Base-by-base conservation (phyloP, 2,113 vertebrate genomes). In the Sceloporus tristichus region DNA sequence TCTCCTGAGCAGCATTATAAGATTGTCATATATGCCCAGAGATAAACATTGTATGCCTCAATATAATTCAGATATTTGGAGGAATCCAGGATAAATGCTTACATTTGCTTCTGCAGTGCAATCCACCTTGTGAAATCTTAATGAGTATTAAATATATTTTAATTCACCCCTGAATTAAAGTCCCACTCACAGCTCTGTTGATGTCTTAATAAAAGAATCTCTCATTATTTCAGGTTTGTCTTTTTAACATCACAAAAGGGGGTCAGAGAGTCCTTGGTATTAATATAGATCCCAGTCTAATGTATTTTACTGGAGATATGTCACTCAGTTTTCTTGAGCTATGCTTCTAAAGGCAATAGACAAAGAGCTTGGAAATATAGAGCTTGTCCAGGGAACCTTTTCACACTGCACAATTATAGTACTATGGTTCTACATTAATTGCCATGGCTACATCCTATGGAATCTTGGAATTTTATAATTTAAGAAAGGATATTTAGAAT, bases 1-100 rank as follows among this genome's bases (percentile, higher is more conserved):
- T 88, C 53, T 88, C 66, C 19, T n/a, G 66, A 66, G 82, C 82
- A 79, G 76, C 53, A 62, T 74, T 88, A 74, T 85, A 73, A 73
- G 54, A 38, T 79, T 85, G 82, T 79, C 87, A 88, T 62, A 79
- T 79, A 79, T 71, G 34, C 76, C 19, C 38, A 79, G 18, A 62
- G 68, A 85, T 85, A 62, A 71, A 71, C 53, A 59, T 53, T 73
- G 21, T 25, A 62, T 73, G 82, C 53, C 62, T 62, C 75, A 79
- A 85, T 79, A 79, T 85, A 29, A 54, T n/a, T 42, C 27, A 85
- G 66, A 29, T 18, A 59, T 78, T 79, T 71, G 25, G n/a, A 66
- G 2, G 88, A 38, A 85, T 75, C 40, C 34, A 38, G 82, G 78
- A 77, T 86, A 7, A 29, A 77, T 42, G 29, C 53, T 21, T 29